Evolutionary conservation across 2,888 invertebrate species (phyloP).

Genomic region (Doris montereyensis): DNA sequence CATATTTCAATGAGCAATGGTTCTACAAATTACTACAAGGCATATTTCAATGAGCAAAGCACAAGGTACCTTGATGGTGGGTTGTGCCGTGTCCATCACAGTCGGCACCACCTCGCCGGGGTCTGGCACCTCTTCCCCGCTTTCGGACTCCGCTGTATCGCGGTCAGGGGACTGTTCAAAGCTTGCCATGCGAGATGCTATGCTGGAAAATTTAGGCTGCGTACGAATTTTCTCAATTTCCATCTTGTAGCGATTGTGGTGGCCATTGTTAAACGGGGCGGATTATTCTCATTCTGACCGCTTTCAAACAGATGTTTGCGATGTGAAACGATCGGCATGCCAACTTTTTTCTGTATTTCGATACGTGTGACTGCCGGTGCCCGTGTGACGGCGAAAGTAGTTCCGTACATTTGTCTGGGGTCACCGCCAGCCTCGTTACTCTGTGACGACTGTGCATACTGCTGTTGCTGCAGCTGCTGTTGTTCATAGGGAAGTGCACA

Average conservation of each 20-base stretch:
- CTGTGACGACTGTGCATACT: neutral
- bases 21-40: no score
- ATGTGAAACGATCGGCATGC: conserved; percentile 54
- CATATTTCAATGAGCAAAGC: no score
- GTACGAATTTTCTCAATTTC: conserved; percentile 65
- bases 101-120: neutral
- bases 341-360: conserved; percentile 51
- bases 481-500: conserved; percentile 45
- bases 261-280: conserved; percentile 33
- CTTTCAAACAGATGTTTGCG: conserved; percentile 64
- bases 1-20: no score
- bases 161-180: conserved; percentile 63
- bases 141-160: conserved; percentile 40
- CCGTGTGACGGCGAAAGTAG: conserved; percentile 61
- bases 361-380: conserved; percentile 56
- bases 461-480: neutral
- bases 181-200: conserved; percentile 66
- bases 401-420: conserved; percentile 50
- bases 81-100: conserved; percentile 24
- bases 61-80: conserved; percentile 28
- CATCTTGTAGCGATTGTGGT: conserved; percentile 57
- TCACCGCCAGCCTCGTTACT: neutral
- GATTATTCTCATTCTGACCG: conserved; percentile 50
- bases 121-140: conserved; percentile 26
- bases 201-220: conserved; percentile 74